Percentiles rank a stretch among this genome's conserved stretches.
phyloP scores from a whole-genome alignment of 1,140 invertebrate genomes.

The Zaprionus nigranus region DNA sequence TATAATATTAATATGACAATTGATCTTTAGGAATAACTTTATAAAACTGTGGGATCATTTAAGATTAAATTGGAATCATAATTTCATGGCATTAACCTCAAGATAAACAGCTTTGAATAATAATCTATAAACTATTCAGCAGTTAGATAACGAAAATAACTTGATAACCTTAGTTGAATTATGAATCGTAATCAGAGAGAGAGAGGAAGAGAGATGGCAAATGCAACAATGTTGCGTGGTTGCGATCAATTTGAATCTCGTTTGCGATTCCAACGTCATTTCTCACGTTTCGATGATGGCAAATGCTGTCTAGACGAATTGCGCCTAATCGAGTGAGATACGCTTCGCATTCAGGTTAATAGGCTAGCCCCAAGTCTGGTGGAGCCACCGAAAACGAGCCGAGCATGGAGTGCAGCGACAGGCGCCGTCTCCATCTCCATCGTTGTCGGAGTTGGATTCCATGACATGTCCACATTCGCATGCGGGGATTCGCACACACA shows the following conservation, averaged over 20 bases:
- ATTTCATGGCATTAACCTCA: too few species aligned
- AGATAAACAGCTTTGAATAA: too few species aligned
- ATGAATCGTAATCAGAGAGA: neutral
- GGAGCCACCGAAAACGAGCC: neutral
- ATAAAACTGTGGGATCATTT: too few species aligned
- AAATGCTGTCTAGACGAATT: neutral
- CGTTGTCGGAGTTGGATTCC: conserved; percentile 11
- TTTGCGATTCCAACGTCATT: conserved; percentile 3
- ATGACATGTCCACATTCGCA: conserved; percentile 18
- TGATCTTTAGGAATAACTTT: too few species aligned
- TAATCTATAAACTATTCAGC: too few species aligned
- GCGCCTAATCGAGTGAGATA: conserved; percentile 25
- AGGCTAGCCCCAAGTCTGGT: conserved; percentile 11
- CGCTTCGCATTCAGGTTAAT: conserved; percentile 36
- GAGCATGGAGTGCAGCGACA: neutral
- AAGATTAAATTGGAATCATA: too few species aligned
- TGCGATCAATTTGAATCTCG: neutral
- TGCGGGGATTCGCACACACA: conserved; percentile 24
- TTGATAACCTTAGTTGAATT: neutral
- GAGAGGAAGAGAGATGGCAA: neutral
- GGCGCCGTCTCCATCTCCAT: conserved; percentile 11
- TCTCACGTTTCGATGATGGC: neutral
- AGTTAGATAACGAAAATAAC: neutral
- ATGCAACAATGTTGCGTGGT: neutral
- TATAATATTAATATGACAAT: too few species aligned